These are phyloP conservation scores for Ranitomeya variabilis DNA, from an alignment of 2,113 vertebrate species.

Conservation along the genomic window DNA sequence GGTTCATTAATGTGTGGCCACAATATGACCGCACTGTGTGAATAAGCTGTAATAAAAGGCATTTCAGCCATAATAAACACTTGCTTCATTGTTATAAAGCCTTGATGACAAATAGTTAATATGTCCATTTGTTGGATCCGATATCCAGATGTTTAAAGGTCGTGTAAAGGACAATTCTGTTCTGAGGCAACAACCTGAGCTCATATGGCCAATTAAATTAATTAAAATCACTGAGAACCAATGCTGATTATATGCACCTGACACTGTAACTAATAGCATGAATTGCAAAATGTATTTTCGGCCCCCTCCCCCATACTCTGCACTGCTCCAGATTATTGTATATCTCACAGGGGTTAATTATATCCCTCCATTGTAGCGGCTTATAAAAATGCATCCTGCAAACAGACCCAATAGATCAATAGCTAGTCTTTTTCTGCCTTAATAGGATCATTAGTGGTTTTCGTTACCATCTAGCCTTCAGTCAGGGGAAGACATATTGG, in stretches of 20 bases:
- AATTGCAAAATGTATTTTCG: conserved; percentile 8
- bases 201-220: conserved; percentile 54
- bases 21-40: background rate
- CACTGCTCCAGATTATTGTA: conserved; percentile 26
- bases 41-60: background rate
- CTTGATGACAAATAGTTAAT: background rate
- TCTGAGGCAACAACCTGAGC: conserved; percentile 38
- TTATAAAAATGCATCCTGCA: conserved; percentile 14
- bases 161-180: conserved; percentile 33
- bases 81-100: background rate
- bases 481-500: conserved; percentile 1
- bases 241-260: conserved; percentile 47
- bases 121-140: background rate
- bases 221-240: conserved; percentile 35
- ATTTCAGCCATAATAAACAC: background rate
- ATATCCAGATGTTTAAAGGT: conserved; percentile 45
- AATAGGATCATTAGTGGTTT: conserved; percentile 39
- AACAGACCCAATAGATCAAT: conserved; percentile 35
- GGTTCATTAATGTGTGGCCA: no score
- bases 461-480: conserved; percentile 1
- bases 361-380: background rate
- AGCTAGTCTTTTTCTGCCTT: conserved; percentile 4
- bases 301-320: background rate
- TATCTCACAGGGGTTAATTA: conserved; percentile 16
- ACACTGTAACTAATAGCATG: conserved; percentile 34